Base-by-base conservation (phyloP, 2,797 vertebrate genomes). In the Erpetoichthys calabaricus region DNA sequence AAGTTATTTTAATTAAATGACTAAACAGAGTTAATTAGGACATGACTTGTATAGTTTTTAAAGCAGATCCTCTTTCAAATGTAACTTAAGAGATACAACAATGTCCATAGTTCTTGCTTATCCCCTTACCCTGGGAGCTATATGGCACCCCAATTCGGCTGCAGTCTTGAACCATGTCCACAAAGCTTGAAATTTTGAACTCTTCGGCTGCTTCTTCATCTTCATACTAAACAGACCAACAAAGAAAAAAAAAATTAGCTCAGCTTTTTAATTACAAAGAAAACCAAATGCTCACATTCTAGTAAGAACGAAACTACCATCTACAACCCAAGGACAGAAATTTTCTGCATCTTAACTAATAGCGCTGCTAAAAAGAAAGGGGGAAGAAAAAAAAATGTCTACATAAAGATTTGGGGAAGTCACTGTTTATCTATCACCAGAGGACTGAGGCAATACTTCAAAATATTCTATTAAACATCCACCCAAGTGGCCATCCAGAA, bases 101-200 rank as follows among this genome's bases (percentile, higher is more conserved):
- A 25, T 25, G 25, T 25, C 25, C 25, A 25, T 25, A 25, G 25
- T 25, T 25, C 25, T 25, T 25, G 25, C 1, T 25, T 50, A 47
- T 42, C 5, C 7, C 6, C 67, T 65, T 71, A 97, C 95, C 93
- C 75, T 87, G 86, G 45, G 87, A 88, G 74, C 91, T 95, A 73
- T 90, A 92, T 5, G 95, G 92, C 59, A 98, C 91, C 50, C 94
- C 91, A 1, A 98, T 91, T 58, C 80, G 83, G 63, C 75, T 83
- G 73, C 95, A 98, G 57, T 94, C 90, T 73, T 86, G 83, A 64
- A 98, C 92, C 95, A 99, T 99, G 59, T 90, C 83, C 56, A 99
- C 94, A 64, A 98, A 99, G 75, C 95, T 99, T 68, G 91, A 87
- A 68, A 99, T 99, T 72, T 99, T 99, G 70, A 96, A 99, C 68